These are phyloP conservation scores for Pocillopora damicornis DNA, from an alignment of 64 coral and sea anemone genomes.

Conservation along the genomic window DNA sequence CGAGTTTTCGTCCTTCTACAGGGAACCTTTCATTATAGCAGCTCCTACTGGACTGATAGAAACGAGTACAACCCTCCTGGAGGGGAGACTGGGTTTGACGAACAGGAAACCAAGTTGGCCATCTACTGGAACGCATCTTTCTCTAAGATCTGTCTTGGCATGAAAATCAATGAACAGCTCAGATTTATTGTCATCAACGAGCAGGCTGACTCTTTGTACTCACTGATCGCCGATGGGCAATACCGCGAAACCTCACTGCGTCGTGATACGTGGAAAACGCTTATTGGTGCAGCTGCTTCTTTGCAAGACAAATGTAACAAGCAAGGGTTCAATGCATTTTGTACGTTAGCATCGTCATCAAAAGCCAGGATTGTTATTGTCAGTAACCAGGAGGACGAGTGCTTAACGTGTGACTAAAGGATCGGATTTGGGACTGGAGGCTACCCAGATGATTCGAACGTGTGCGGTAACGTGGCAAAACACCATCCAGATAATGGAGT, in stretches of 20 bases:
- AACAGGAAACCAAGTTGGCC: neutral
- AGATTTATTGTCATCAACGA: neutral
- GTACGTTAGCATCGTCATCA: neutral
- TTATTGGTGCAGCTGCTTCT: conserved; percentile 16
- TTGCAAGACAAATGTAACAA: conserved; percentile 42
- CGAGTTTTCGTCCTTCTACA: neutral
- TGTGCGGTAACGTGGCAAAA: no score
- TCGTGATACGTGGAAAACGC: conserved; percentile 22
- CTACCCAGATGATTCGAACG: no score
- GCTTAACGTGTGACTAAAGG: conserved; percentile 11
- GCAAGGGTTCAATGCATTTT: conserved; percentile 39
- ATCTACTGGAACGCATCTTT: neutral
- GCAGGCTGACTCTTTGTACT: conserved; percentile 5
- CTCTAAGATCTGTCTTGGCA: neutral
- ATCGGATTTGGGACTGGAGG: conserved; percentile 25
- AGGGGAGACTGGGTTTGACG: neutral
- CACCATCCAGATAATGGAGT: no score
- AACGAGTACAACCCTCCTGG: neutral
- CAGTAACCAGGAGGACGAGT: conserved; percentile 11
- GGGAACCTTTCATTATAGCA: neutral
- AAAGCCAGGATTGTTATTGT: conserved; percentile 22
- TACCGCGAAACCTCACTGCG: neutral
- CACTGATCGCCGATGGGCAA: conserved; percentile 32
- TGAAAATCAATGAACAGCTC: neutral
- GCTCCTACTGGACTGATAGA: neutral